A percentile compares a stretch with the other conserved stretches of the same genome.
phyloP scores from a whole-genome alignment of 2,888 invertebrate species.

The Zaprionus bogoriensis region DNA sequence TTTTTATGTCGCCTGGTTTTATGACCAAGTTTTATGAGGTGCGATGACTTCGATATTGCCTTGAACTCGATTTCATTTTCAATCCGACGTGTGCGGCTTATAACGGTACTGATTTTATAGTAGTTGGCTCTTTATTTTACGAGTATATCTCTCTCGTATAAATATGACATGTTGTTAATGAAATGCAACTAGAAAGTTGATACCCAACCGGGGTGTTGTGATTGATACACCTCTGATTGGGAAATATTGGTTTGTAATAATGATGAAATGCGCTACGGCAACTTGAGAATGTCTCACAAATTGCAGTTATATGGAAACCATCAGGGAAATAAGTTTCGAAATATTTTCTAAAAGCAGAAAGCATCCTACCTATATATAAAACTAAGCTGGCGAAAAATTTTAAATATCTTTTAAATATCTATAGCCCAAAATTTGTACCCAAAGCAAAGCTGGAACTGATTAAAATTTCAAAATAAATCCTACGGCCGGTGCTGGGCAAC shows the following conservation, averaged over 20 bases:
- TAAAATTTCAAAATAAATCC: not conserved
- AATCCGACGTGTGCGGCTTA: conserved; percentile 34
- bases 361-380: too few species aligned
- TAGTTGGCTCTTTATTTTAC: conserved; percentile 35
- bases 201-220: not conserved
- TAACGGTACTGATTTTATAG: conserved; percentile 67
- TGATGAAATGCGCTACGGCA: not conserved
- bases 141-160: conserved; percentile 23
- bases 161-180: conserved; percentile 59
- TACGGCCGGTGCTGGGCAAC: not conserved
- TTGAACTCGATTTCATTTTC: conserved; percentile 62
- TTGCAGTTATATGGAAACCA: not conserved
- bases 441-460: not conserved
- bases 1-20: conserved; percentile 60
- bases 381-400: too few species aligned
- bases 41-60: conserved; percentile 77
- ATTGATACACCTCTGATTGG: too few species aligned
- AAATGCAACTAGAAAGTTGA: conserved; percentile 54
- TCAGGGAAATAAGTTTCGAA: too few species aligned
- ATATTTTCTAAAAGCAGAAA: too few species aligned
- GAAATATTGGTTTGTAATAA: not conserved
- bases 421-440: not conserved
- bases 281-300: not conserved
- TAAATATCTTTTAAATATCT: too few species aligned
- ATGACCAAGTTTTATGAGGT: conserved; percentile 69